Evolutionary conservation across 1,140 invertebrate genomes (phyloP).

Genomic region (Drosophila pachea): DNA sequence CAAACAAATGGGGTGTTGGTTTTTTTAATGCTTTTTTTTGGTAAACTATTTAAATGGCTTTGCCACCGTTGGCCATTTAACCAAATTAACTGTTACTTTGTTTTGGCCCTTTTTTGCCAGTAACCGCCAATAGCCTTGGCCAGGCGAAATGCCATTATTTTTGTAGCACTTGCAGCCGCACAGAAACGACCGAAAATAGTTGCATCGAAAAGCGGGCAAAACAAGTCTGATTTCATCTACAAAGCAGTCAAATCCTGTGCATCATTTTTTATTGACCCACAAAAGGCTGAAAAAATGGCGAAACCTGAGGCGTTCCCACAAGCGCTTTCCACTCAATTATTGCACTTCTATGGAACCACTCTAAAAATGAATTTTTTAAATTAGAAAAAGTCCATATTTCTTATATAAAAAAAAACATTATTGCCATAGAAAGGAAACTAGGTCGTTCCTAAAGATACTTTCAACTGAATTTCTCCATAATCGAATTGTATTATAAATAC

Average conservation of each 20-base stretch:
- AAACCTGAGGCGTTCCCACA: constrained; percentile 4
- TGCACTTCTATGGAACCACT: not conserved
- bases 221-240: constrained; percentile 7
- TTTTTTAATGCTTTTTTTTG: constrained; percentile 12
- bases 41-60: constrained; percentile 44
- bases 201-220: constrained; percentile 1
- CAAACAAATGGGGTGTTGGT: constrained; percentile 33
- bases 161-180: constrained; percentile 1
- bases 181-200: constrained; percentile 1
- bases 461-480: too few species aligned
- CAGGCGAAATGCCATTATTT: constrained; percentile 3
- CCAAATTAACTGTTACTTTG: constrained; percentile 61
- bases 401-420: too few species aligned
- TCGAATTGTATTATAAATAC: too few species aligned
- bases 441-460: too few species aligned
- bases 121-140: constrained; percentile 3
- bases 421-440: too few species aligned
- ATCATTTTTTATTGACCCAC: constrained; percentile 19
- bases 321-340: not conserved
- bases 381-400: not conserved
- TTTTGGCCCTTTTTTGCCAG: constrained; percentile 9
- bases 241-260: constrained; percentile 24
- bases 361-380: not conserved
- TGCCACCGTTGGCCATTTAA: constrained; percentile 50
- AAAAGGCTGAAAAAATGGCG: not conserved